Base-by-base conservation (phyloP, 2,113 vertebrate species). In the Hepsetus odoe region DNA sequence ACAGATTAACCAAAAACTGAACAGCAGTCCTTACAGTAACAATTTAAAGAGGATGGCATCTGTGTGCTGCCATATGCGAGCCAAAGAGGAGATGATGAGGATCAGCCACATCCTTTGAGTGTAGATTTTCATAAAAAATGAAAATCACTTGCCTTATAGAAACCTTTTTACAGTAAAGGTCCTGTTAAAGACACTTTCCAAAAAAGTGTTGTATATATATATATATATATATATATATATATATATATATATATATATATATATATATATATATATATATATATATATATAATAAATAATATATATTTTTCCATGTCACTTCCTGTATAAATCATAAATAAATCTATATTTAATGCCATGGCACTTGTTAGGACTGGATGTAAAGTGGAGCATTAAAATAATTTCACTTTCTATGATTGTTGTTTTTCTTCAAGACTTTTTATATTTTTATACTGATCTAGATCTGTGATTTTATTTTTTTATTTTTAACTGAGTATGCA, bases 361-460 rank as follows among this genome's bases (percentile, higher is more conserved):
- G 61, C 61, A 65, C 6, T 65, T 65, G 38, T 65, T 65, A 38
- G 38, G n/a, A n/a, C n/a, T 65, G 11, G 38, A 65, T 38, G 20
- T 65, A 65, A 65, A 32, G 12, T 22, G 30, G 9, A 22, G 18
- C 61, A 38, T 13, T 62, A 7, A 35, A 35, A 20, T 35, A 4
- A 8, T 33, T 65, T 65, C n/a, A 38, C 61, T 18, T 35, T 38
- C 14, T 62, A 16, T 18, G 0, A n/a, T n/a, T 10, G 1, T 12
- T 11, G 5, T 4, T 13, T 9, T 59, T 33, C 6, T 62, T 16
- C 8, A 28, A 6, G 8, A 20, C 30, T 13, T 1, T 5, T 9
- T 5, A 59, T 30, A 13, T 30, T 32, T 18, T 62, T 62, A 3
- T 33, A 32, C 59, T 35, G 59, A 5, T 32, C 32, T 62, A 35